Conservation (phyloP, 2,797 vertebrate genomes). For the Silurus lanzhouensis region DNA sequence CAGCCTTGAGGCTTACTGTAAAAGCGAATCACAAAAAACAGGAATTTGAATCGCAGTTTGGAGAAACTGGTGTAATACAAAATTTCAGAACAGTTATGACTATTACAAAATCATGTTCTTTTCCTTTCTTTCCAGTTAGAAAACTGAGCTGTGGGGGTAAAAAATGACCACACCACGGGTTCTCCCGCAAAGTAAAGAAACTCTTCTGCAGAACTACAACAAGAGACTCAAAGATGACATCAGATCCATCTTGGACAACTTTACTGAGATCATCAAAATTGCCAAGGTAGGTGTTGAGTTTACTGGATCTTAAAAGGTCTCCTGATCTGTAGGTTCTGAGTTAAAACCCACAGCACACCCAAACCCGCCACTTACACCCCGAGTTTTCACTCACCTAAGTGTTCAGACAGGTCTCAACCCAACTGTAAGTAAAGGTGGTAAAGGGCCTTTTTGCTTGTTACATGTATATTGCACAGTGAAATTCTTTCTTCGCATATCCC, state of each 20-base stretch:
- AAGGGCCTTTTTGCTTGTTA: too few relatives aligned
- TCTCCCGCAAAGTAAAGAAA: conserved; percentile 93
- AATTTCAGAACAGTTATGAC: too few relatives aligned
- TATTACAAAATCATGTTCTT: background rate
- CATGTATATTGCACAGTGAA: too few relatives aligned
- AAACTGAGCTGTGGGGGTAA: background rate
- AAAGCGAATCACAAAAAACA: background rate
- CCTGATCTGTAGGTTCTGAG: background rate
- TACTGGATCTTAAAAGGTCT: background rate
- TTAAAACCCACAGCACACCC: background rate
- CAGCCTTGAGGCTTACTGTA: background rate
- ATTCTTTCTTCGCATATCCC: too few relatives aligned
- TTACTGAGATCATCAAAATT: conserved; percentile 94
- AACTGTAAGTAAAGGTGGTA: too few relatives aligned
- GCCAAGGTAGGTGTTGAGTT: conserved; percentile 79
- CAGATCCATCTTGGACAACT: conserved; percentile 94
- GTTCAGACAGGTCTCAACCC: background rate
- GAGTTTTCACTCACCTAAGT: background rate
- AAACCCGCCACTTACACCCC: background rate
- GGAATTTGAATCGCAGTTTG: background rate
- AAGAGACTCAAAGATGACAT: conserved; percentile 96
- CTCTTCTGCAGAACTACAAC: conserved; percentile 95
- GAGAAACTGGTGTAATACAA: background rate
- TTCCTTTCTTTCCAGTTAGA: conserved; percentile 8
- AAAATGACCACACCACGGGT: conserved; percentile 86